phyloP scores from a whole-genome alignment of 2,888 invertebrate species.

The Papilio gigon region DNA sequence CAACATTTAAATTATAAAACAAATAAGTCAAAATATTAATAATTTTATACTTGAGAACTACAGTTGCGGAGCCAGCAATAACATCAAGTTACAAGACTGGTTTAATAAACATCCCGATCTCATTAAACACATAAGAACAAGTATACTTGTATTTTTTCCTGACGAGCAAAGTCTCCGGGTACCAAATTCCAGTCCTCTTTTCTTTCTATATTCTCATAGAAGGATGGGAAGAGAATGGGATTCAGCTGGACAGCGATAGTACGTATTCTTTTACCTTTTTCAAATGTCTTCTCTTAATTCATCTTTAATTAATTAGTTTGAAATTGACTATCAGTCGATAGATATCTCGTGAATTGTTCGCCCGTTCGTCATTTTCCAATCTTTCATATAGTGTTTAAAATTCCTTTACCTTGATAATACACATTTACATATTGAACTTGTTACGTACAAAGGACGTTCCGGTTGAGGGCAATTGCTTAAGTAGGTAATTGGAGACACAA shows the following conservation, averaged over 20 bases:
- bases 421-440: slow-evolving; percentile 11
- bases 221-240: too few relatives aligned
- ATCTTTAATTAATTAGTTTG: not conserved
- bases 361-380: not conserved
- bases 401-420: not conserved
- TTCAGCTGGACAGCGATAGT: too few relatives aligned
- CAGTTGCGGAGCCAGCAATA: not conserved
- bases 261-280: too few relatives aligned
- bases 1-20: not conserved
- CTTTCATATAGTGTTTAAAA: not conserved
- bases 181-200: too few relatives aligned
- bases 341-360: not conserved
- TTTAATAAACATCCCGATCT: not conserved
- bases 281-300: too few relatives aligned
- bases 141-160: too few relatives aligned
- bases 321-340: not conserved
- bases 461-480: slow-evolving; percentile 53
- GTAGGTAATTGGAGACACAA: slow-evolving; percentile 56
- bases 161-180: too few relatives aligned
- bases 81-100: not conserved
- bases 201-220: too few relatives aligned
- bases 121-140: not conserved
- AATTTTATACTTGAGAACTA: not conserved
- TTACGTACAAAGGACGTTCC: slow-evolving; percentile 43
- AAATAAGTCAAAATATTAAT: not conserved